Conservation (phyloP, 2,888 invertebrate species). For the Chalcis sispes region DNA sequence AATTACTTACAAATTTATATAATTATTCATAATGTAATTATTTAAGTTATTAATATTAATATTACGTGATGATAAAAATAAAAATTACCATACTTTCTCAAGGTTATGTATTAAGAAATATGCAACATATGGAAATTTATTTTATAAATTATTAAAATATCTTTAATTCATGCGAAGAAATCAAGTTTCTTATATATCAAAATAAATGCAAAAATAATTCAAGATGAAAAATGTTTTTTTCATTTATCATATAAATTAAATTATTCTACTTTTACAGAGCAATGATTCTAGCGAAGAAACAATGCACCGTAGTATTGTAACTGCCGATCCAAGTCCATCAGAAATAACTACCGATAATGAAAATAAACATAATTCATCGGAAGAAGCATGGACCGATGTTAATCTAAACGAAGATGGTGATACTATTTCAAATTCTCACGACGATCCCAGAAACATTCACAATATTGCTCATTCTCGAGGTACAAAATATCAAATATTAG, state of each 20-base stretch:
- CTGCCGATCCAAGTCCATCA: slow-evolving; percentile 73
- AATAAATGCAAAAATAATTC: no score
- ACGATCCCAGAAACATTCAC: slow-evolving; percentile 79
- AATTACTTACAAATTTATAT: slow-evolving; percentile 12
- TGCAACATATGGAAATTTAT: no score
- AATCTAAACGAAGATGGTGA: slow-evolving; percentile 91
- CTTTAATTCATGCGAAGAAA: no score
- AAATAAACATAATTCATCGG: slow-evolving; percentile 77
- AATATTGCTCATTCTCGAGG: slow-evolving; percentile 79
- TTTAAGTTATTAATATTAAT: background rate
- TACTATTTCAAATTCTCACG: slow-evolving; percentile 75
- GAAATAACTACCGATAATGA: slow-evolving; percentile 74
- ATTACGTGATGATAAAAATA: no score
- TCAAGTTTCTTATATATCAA: no score
- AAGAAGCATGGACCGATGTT: slow-evolving; percentile 95
- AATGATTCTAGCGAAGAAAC: slow-evolving; percentile 89
- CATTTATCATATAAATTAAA: no score
- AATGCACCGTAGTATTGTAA: slow-evolving; percentile 72
- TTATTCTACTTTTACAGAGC: slow-evolving; percentile 83
- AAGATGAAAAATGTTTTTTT: no score
- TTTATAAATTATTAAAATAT: no score
- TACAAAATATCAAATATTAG: slow-evolving; percentile 46
- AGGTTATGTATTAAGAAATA: no score
- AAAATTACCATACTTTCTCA: no score
- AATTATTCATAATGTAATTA: background rate